Evolutionary conservation across 2,888 invertebrate species (phyloP).

Genomic region (Folsomia manolachei): DNA sequence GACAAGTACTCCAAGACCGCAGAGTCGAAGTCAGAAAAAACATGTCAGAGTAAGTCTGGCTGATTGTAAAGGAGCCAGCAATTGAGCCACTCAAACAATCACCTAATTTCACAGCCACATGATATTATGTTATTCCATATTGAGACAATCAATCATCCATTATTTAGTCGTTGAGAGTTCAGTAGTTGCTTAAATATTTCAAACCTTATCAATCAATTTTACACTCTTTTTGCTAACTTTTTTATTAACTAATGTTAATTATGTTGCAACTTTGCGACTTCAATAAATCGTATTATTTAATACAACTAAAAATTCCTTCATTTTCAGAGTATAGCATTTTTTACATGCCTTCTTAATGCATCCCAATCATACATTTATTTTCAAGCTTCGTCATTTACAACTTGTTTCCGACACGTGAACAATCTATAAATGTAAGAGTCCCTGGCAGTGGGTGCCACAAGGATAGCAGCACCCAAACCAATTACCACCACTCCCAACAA

Average conservation of each 20-base stretch:
- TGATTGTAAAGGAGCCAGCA: not conserved
- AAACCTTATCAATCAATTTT: not conserved
- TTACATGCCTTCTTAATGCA: too few species aligned
- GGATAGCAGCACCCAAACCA: constrained; percentile 39
- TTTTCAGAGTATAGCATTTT: not conserved
- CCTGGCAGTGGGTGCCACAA: constrained; percentile 40
- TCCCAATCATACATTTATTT: too few species aligned
- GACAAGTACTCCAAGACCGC: not conserved
- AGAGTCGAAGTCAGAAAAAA: not conserved
- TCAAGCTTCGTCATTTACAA: too few species aligned
- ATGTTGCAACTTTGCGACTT: too few species aligned
- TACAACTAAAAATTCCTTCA: not conserved
- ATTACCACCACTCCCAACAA: constrained; percentile 39
- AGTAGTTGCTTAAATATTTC: not conserved
- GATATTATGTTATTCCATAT: too few species aligned
- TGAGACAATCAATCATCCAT: not conserved
- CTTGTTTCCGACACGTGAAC: not conserved
- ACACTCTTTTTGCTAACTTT: too few species aligned
- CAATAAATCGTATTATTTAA: too few species aligned
- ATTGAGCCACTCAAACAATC: too few species aligned
- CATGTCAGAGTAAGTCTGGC: not conserved
- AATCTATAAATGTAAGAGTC: constrained; percentile 17
- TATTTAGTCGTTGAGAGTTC: too few species aligned
- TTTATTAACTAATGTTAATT: too few species aligned
- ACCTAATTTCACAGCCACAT: too few species aligned